Base-by-base conservation (phyloP, 2,888 invertebrate species). In the Linyphia triangularis region DNA sequence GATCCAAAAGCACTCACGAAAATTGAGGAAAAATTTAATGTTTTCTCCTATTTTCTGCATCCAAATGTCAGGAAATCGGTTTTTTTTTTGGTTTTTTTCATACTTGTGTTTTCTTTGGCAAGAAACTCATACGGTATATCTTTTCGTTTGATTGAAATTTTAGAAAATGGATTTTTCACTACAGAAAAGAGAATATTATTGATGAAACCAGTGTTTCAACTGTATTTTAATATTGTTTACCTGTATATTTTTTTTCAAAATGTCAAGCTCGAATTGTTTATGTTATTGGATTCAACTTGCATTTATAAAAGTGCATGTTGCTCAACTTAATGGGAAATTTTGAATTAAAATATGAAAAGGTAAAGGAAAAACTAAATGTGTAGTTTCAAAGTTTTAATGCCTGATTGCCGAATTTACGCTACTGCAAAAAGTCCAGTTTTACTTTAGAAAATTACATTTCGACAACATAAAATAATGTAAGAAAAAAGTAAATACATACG, bases 1-100 rank as follows among this genome's bases (percentile, higher is more conserved):
- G 72, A 82, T 82, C 63, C 57, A 28, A 72, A 82, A 70, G 72
- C 82, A 72, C 82, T 72, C 72, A 79, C 9, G 67, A 79, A 79
- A 67, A 79, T 79, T 79, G 67, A 33, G 24, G 30, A 28, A 79
- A 79, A 28, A 40, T 30, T 57, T 67, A 67, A 79, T 67, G 43
- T 79, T 63, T 63, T n/a, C 59, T 24, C n/a, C 63, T 77, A 61
- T 37, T 28, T 28, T 24, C 30, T 13, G 51, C 43, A 67, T 79
- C 67, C 67, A 79, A 67, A 79, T 67, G 65, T 67, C 67, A 28
- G 65, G n/a, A 79, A 28, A 79, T 30, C 19, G 13, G 28, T 57
- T 43, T 37, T 59, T 77, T 77, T 43, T 28, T 6, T 57, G 13
- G n/a, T 22, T 69, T n/a, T 51, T 51, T 51, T 26, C 19, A 57